Percentiles rank a stretch among this genome's conserved stretches.
These are phyloP conservation scores for Papilio xuthus DNA, from an alignment of 1,140 invertebrate genomes.

Conservation along the genomic window DNA sequence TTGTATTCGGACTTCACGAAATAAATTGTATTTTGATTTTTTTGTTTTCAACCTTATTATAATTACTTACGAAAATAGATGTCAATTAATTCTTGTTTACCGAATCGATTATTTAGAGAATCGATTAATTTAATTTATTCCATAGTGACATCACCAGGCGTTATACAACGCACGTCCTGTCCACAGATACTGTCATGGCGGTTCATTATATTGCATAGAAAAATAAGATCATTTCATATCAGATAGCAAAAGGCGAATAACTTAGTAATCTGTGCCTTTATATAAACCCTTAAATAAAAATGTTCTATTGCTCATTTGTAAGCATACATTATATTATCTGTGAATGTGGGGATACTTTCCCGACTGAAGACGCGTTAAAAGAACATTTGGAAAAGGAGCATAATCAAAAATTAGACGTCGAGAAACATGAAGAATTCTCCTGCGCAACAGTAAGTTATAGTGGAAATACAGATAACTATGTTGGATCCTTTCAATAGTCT, in stretches of 20 bases:
- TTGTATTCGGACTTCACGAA: background rate
- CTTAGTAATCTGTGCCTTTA: constrained; percentile 51
- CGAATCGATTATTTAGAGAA: background rate
- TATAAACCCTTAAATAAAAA: constrained; percentile 46
- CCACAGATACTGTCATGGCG: constrained; percentile 55
- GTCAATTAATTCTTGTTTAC: background rate
- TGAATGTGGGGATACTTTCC: constrained; percentile 73
- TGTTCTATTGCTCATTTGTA: constrained; percentile 72
- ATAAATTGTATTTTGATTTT: background rate
- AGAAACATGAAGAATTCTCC: constrained; percentile 41
- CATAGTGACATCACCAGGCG: background rate
- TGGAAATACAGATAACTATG: background rate
- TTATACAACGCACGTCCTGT: constrained; percentile 24
- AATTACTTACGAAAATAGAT: background rate
- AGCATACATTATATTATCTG: constrained; percentile 75
- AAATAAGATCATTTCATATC: constrained; percentile 32
- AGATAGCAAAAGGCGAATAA: constrained; percentile 38
- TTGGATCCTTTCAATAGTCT: constrained; percentile 10
- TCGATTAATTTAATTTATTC: background rate
- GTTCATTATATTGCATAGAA: constrained; percentile 23
- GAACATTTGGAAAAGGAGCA: constrained; percentile 65
- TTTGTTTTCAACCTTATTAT: background rate
- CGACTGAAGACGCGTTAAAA: constrained; percentile 62
- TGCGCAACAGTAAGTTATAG: constrained; percentile 42
- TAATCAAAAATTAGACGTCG: constrained; percentile 38